Conservation (phyloP, 1,140 invertebrate genomes). For the Nautilus pompilius region DNA sequence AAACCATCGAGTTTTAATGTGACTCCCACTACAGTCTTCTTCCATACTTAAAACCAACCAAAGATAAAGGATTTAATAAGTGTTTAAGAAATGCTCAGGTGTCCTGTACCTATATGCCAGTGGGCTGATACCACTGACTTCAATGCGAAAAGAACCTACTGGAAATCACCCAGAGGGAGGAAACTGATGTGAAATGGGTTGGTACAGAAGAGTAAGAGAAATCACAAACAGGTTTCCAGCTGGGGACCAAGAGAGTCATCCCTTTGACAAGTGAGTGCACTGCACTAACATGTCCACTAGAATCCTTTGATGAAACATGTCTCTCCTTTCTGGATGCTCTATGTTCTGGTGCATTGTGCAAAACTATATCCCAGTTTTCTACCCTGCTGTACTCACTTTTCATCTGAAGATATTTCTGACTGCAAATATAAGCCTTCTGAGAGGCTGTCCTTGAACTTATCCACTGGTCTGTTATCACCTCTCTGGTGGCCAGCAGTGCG, state of each 20-base stretch:
- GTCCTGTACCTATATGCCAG: too few species aligned
- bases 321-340: too few species aligned
- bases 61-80: too few species aligned
- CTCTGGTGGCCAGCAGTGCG: too few species aligned
- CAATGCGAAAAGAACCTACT: too few species aligned
- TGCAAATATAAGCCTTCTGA: conserved; percentile 68
- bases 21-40: too few species aligned
- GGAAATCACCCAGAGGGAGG: too few species aligned
- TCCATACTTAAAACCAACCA: too few species aligned
- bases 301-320: background rate
- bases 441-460: conserved; percentile 78
- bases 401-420: conserved; percentile 57
- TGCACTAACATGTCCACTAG: background rate
- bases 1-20: too few species aligned
- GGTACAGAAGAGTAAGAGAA: background rate
- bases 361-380: background rate
- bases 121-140: too few species aligned
- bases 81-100: too few species aligned
- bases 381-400: conserved; percentile 34
- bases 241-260: background rate
- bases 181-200: too few species aligned
- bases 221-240: background rate
- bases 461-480: conserved; percentile 40
- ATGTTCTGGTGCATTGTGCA: background rate
- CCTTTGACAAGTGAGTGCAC: background rate